Base-by-base conservation (phyloP, 2,888 invertebrate genomes). In the Rambutsinella grinnellia region DNA sequence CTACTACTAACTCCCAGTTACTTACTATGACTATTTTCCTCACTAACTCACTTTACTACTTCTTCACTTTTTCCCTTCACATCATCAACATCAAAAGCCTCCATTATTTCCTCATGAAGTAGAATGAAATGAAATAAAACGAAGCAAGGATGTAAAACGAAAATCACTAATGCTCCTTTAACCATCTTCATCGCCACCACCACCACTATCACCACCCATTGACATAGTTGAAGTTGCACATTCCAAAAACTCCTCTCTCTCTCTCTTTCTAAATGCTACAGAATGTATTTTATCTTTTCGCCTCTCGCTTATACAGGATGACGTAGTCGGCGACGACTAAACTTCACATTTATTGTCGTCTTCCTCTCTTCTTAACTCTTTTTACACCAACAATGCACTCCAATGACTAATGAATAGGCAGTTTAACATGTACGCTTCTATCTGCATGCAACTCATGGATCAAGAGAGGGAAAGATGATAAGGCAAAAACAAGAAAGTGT, bases 141-240 rank as follows among this genome's bases (percentile, higher is more conserved):
- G 17, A 10, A 10, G 54, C 36, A 36, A 36, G 13, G 36, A 36
- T 36, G 5, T 8, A 53, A 66, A 56, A 66, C 27, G 66, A 72
- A 68, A 68, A 65, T 66, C 66, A 72, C 66, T 72, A 72, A 72
- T 66, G 65, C 66, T 72, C 57, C 72, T 72, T 65, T 49, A 17
- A 46, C 63, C n/a, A 49, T 26, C 49, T 24, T 49, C 62, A 28
- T 49, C 53, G 28, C n/a, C 63, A 61, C 28, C 56, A 56, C 21
- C 56, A 56, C 26, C 51, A 60, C 69, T 15, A 62, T 54, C 72
- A 74, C 74, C 75, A 75, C 75, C 75, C 75, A 75, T 75, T 75
- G 75, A 68, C 75, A 68, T 75, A 75, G 75, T 75, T 75, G 75
- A 66, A 75, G 75, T 75, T 75, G 75, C 75, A 75, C 75, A 75